Evolutionary conservation across 2,888 invertebrate genomes (phyloP).

Genomic region (Siphonodentalium dalli): DNA sequence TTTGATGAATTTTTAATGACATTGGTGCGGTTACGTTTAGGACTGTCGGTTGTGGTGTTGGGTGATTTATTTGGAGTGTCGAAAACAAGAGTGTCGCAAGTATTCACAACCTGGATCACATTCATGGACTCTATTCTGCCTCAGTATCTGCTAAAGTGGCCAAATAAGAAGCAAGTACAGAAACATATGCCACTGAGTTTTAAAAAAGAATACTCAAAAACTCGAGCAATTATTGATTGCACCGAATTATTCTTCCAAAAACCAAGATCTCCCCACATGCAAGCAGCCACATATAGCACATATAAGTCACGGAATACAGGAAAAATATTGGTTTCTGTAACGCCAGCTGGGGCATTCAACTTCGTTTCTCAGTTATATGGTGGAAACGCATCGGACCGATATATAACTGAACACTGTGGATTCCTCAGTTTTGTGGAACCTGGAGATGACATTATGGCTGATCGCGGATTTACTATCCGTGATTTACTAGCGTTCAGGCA

Average conservation of each 20-base stretch:
- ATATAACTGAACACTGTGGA: no score
- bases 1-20: slow-evolving; percentile 15
- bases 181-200: slow-evolving; percentile 7
- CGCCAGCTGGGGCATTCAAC: slow-evolving; percentile 15
- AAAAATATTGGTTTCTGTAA: slow-evolving; percentile 7
- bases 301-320: slow-evolving; percentile 14
- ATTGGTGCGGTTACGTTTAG: slow-evolving; percentile 3
- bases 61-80: slow-evolving; percentile 18
- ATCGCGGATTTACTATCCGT: no score
- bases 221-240: slow-evolving; percentile 11
- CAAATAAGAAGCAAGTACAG: neutral
- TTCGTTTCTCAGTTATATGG: slow-evolving; percentile 1
- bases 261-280: slow-evolving; percentile 11
- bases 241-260: slow-evolving; percentile 10
- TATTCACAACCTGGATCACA: slow-evolving; percentile 13
- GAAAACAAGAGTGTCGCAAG: slow-evolving; percentile 8
- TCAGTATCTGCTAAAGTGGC: slow-evolving; percentile 16
- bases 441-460: no score
- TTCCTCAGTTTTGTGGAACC: no score
- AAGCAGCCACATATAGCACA: slow-evolving; percentile 7
- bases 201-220: slow-evolving; percentile 1
- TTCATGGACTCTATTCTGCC: slow-evolving; percentile 1
- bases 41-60: neutral
- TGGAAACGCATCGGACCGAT: no score
- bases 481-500: no score